Conservation (phyloP, 2,888 invertebrate species). For the Thereva nobilitata region DNA sequence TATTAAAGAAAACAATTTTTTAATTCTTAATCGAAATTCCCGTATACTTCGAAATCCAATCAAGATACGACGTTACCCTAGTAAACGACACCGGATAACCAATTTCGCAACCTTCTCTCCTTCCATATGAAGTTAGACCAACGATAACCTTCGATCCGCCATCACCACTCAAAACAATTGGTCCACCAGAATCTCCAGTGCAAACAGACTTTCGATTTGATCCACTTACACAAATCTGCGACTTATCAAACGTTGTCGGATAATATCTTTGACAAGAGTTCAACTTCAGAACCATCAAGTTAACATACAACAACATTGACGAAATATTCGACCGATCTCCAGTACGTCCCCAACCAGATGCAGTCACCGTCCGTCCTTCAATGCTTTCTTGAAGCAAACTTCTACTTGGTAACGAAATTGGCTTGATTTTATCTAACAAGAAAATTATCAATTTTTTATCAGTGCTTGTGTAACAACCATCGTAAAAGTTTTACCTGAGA, state of each 20-base stretch:
- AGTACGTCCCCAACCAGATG: conserved; percentile 52
- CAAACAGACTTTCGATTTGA: conserved; percentile 48
- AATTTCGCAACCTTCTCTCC: conserved; percentile 48
- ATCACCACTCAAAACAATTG: conserved; percentile 44
- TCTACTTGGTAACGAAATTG: conserved; percentile 47
- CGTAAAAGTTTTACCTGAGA: conserved; percentile 26
- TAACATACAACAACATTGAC: conserved; percentile 53
- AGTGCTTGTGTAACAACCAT: not conserved
- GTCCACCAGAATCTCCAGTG: conserved; percentile 54
- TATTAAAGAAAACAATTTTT: too few relatives aligned
- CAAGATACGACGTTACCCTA: conserved; percentile 48
- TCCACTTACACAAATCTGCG: conserved; percentile 47
- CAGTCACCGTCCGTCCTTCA: conserved; percentile 44
- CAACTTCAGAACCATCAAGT: conserved; percentile 46
- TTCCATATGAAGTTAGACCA: conserved; percentile 52
- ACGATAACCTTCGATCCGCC: conserved; percentile 43
- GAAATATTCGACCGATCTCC: conserved; percentile 48
- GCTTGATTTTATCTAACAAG: conserved; percentile 45
- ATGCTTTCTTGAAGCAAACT: conserved; percentile 44
- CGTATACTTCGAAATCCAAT: conserved; percentile 49
- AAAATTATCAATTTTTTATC: not conserved
- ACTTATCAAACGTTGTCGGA: conserved; percentile 46
- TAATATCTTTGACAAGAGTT: conserved; percentile 48
- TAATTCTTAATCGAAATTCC: conserved; percentile 8
- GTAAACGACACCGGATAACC: conserved; percentile 51